Percentiles rank a stretch among this genome's conserved stretches.
Evolutionary conservation across 2,888 invertebrate genomes (phyloP).

Genomic region (Listrodromus nycthemerus): DNA sequence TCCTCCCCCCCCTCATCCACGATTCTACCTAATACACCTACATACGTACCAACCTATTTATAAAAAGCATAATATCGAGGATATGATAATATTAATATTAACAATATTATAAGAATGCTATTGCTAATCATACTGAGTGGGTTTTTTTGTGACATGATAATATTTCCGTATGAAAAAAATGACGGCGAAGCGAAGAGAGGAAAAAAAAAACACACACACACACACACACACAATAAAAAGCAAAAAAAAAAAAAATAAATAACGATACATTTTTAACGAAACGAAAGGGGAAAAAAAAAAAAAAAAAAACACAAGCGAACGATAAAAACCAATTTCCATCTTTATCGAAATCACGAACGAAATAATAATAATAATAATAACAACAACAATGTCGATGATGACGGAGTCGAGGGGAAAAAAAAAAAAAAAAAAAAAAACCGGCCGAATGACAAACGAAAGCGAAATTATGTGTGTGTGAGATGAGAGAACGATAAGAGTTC

Average conservation of each 20-base stretch:
- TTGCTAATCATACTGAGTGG: constrained; percentile 84
- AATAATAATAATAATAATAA: constrained; percentile 61
- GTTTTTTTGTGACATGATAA: constrained; percentile 84
- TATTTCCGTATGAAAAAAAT: constrained; percentile 79
- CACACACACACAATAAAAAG: no score
- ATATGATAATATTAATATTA: constrained; percentile 84
- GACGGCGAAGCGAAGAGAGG: constrained; percentile 66
- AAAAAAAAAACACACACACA: constrained; percentile 65
- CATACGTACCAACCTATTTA: constrained; percentile 79
- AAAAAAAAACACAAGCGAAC: constrained; percentile 61
- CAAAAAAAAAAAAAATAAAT: no score
- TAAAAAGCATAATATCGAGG: constrained; percentile 84
- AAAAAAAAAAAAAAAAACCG: constrained; percentile 66
- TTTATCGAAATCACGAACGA: constrained; percentile 58
- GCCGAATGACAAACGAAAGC: no score
- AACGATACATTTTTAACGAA: constrained; percentile 53
- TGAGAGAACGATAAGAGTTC: constrained; percentile 68
- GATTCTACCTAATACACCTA: constrained; percentile 56
- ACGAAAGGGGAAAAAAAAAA: no score
- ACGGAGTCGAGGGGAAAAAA: constrained; percentile 58
- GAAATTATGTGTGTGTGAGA: constrained; percentile 60
- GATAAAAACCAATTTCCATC: constrained; percentile 53
- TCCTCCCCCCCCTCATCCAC: constrained; percentile 50
- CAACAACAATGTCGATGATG: constrained; percentile 69
- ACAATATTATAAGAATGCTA: constrained; percentile 84